A percentile compares a stretch with the other conserved stretches of the same genome.
These are phyloP conservation scores for Gallinago paraguaiae DNA, from an alignment of 2,113 vertebrate genomes.

Conservation along the genomic window DNA sequence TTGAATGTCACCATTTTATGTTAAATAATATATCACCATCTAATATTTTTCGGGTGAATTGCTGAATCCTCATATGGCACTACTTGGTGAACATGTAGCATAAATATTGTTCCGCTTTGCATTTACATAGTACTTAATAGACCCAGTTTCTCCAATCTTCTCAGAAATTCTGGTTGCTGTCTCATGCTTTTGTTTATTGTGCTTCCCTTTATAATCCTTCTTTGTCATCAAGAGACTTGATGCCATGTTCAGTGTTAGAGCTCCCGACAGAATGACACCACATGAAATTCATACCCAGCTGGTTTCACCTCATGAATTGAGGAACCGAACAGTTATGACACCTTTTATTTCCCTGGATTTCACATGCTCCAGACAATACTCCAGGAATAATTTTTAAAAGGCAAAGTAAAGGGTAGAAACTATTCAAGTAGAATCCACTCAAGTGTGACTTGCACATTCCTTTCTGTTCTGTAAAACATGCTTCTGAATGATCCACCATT, in stretches of 20 bases:
- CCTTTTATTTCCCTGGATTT: background rate
- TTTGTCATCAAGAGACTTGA: background rate
- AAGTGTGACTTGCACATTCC: background rate
- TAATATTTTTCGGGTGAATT: background rate
- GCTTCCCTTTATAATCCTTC: background rate
- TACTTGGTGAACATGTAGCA: background rate
- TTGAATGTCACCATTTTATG: background rate
- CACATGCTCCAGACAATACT: background rate
- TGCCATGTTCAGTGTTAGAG: background rate
- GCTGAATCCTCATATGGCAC: background rate
- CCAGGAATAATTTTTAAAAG: background rate
- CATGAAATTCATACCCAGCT: background rate
- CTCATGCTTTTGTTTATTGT: background rate
- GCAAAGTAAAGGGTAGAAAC: background rate
- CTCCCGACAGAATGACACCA: background rate
- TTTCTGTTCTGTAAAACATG: background rate
- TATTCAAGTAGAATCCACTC: background rate
- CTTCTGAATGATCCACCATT: background rate
- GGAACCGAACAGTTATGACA: background rate
- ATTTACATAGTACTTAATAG: background rate
- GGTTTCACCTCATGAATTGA: background rate
- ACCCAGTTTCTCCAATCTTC: background rate
- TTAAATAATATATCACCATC: background rate
- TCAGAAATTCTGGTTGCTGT: background rate
- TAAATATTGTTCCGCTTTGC: background rate